phyloP scores from a whole-genome alignment of 1,140 invertebrate species.

The Megathymus violae region DNA sequence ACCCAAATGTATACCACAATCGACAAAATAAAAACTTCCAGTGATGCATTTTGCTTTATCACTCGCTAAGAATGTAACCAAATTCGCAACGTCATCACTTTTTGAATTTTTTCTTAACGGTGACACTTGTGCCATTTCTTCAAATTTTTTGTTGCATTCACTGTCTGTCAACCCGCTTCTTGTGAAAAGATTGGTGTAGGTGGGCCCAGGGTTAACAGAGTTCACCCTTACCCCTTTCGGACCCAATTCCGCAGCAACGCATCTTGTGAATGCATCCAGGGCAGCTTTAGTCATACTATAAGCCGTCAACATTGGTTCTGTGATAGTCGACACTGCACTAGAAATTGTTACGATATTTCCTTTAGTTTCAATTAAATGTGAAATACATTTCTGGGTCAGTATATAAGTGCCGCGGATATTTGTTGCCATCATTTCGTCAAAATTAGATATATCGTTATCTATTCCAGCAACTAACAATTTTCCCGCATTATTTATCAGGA shows the following conservation, averaged over 20 bases:
- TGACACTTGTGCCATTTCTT: slow-evolving; percentile 33
- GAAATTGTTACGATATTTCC: slow-evolving; percentile 93
- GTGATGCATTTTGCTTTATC: slow-evolving; percentile 60
- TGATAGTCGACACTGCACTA: slow-evolving; percentile 87
- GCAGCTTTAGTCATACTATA: slow-evolving; percentile 93
- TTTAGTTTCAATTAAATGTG: slow-evolving; percentile 87
- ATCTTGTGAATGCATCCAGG: slow-evolving; percentile 91
- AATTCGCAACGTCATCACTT: slow-evolving; percentile 57
- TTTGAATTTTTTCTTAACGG: slow-evolving; percentile 54
- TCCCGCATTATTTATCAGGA: slow-evolving; percentile 91
- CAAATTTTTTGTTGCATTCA: slow-evolving; percentile 44
- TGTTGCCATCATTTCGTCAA: slow-evolving; percentile 88
- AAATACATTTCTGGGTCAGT: slow-evolving; percentile 89
- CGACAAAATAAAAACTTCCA: slow-evolving; percentile 55
- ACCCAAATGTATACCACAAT: slow-evolving; percentile 57
- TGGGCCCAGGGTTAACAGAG: slow-evolving; percentile 89
- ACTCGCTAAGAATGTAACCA: slow-evolving; percentile 63
- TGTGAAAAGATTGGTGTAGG: slow-evolving; percentile 88
- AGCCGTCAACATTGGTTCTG: slow-evolving; percentile 85
- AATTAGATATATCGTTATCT: slow-evolving; percentile 86
- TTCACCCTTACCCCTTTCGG: slow-evolving; percentile 90
- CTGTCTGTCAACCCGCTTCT: slow-evolving; percentile 65
- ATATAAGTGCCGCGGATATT: slow-evolving; percentile 90
- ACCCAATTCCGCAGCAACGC: slow-evolving; percentile 87
- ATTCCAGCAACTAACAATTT: slow-evolving; percentile 84